Evolutionary conservation across 2,113 vertebrate species (phyloP), one percentile per base, ranked within the genome.

Genomic region (human): DNA sequence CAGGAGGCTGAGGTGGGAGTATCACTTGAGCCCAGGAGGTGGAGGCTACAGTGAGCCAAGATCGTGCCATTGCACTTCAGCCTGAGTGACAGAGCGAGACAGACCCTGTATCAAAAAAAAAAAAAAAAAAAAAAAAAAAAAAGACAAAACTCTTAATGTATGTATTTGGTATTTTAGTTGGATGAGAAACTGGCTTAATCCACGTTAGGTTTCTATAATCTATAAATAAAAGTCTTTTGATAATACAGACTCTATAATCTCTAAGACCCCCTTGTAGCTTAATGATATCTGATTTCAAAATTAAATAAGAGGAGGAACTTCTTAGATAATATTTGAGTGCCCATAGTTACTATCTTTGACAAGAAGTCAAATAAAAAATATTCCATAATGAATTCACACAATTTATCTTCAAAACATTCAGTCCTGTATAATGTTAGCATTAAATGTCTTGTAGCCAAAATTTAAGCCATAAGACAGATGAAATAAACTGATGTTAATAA

Each of bases 351-450:
- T 90, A 9, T 45, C 40, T 96, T 95, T 96, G 79, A 96, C 92
- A 94, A 95, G 78, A 97, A 76, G 76, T 80, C 61, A 90, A 96
- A 90, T 93, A 72, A 93, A 94, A 95, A 32, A 52, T 52, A 96
- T 75, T 93, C 55, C 35, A 27, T 43, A 72, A 16, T 85, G 66
- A 93, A 73, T 30, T 79, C 17, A 84, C 2, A 43, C 13, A 18
- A 17, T 72, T 75, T 68, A 14, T 76, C 20, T 20, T 94, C 43
- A 83, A 82, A 72, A 64, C 22, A 85, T 61, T 90, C 18, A 40
- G 23, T 50, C 11, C 38, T 52, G 20, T 79, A 43, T 94, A 75
- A 72, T 52, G 38, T 70, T 80, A 84, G 13, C 72, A 40, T 81
- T 68, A 70, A 83, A 78, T 64, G 8, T 80, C 76, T 90, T 81